phyloP scores from a whole-genome alignment of 2,113 vertebrate genomes.

The Acrocephalus kingi region DNA sequence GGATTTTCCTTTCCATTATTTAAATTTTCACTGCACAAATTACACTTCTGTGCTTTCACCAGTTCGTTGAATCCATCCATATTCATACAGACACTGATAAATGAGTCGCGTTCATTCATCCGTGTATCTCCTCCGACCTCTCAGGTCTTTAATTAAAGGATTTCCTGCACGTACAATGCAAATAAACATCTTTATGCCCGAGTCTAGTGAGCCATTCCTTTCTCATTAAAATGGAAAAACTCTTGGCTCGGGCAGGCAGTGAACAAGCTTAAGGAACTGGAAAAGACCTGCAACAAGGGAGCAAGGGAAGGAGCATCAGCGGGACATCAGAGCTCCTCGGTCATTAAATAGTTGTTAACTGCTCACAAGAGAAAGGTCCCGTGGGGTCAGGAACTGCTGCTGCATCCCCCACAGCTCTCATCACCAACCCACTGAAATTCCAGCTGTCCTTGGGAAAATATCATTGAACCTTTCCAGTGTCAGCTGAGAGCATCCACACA shows the following conservation, averaged over 20 bases:
- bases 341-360: not conserved
- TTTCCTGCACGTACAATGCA: not conserved
- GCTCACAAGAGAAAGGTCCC: not conserved
- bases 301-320: not conserved
- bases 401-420: not conserved
- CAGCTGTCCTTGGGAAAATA: not conserved
- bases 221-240: constrained; percentile 48
- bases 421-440: not conserved
- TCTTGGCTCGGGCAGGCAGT: not conserved
- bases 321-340: not conserved
- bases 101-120: not conserved
- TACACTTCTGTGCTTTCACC: not conserved
- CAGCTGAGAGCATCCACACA: rapidly evolving
- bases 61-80: not conserved
- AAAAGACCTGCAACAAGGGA: not conserved
- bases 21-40: not conserved
- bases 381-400: not conserved
- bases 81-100: not conserved
- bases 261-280: constrained; percentile 4
- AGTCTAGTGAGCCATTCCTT: not conserved
- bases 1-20: not conserved
- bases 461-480: rapidly evolving
- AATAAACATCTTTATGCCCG: not conserved
- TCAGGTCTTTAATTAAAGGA: constrained; percentile 18
- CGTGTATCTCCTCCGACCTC: not conserved